phyloP scores from a whole-genome alignment of 2,888 invertebrate genomes.

The Scaptomyza reducta region DNA sequence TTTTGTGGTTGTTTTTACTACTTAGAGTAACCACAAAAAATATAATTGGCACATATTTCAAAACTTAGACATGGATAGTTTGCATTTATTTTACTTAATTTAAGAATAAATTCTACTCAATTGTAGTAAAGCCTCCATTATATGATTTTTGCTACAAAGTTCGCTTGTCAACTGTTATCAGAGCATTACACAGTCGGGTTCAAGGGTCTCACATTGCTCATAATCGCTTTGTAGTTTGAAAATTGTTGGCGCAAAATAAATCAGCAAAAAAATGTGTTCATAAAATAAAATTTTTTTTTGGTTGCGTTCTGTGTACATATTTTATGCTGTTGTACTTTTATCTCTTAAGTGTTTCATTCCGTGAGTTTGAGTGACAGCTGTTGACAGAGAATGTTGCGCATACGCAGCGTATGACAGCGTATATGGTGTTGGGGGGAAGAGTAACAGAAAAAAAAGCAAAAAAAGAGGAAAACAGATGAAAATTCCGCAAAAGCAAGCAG shows the following conservation, averaged over 20 bases:
- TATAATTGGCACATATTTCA: not conserved
- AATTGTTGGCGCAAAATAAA: not conserved
- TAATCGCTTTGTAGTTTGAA: not conserved
- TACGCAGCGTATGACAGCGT: slow-evolving; percentile 52
- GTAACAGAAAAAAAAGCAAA: not conserved
- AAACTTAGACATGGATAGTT: not conserved
- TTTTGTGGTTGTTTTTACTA: slow-evolving; percentile 8
- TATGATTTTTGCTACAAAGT: no score
- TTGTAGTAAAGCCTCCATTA: no score
- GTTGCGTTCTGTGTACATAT: not conserved
- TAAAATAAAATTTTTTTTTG: not conserved
- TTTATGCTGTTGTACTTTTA: not conserved
- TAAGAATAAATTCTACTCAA: no score
- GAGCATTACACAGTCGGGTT: not conserved
- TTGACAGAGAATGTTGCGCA: slow-evolving; percentile 53
- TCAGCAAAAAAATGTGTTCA: not conserved
- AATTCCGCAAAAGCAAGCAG: slow-evolving; percentile 35
- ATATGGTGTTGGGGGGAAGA: slow-evolving; percentile 12
- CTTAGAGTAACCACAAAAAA: not conserved
- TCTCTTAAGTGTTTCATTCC: slow-evolving; percentile 27
- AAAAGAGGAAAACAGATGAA: slow-evolving; percentile 36
- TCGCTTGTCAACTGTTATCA: not conserved
- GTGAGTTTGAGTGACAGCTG: slow-evolving; percentile 40
- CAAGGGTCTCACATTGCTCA: not conserved
- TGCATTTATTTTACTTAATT: not conserved